phyloP scores from a whole-genome alignment of 2,888 invertebrate genomes.

The Aleiodes leptofemur region DNA sequence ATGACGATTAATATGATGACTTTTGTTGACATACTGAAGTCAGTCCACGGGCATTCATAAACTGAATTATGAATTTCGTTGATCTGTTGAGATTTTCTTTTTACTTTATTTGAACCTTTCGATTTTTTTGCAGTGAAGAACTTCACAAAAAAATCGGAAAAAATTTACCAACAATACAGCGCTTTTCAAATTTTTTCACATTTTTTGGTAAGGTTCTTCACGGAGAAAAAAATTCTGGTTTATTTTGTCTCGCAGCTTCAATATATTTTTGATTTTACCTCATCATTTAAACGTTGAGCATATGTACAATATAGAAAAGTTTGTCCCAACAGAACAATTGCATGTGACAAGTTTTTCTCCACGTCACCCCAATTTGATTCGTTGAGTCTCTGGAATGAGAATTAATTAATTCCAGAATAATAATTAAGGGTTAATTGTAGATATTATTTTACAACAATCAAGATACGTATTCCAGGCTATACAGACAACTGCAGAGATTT shows the following conservation, averaged over 20 bases:
- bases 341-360: background rate
- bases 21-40: background rate
- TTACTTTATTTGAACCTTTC: too few relatives aligned
- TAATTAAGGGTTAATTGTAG: too few relatives aligned
- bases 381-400: background rate
- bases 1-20: background rate
- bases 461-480: background rate
- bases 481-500: background rate
- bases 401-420: background rate
- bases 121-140: too few relatives aligned
- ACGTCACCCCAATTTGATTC: slow-evolving; percentile 4
- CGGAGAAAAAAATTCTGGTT: too few relatives aligned
- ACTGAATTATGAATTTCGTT: background rate
- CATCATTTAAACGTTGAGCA: slow-evolving; percentile 14
- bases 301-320: slow-evolving; percentile 7
- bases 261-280: background rate
- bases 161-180: too few relatives aligned
- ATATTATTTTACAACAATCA: too few relatives aligned
- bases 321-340: background rate
- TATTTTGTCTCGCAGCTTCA: too few relatives aligned
- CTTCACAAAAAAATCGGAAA: too few relatives aligned
- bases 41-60: slow-evolving; percentile 1
- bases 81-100: background rate
- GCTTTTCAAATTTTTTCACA: too few relatives aligned
- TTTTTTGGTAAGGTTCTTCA: too few relatives aligned